Evolutionary conservation across 2,888 invertebrate species (phyloP).

Genomic region (Zelleria hepariella): DNA sequence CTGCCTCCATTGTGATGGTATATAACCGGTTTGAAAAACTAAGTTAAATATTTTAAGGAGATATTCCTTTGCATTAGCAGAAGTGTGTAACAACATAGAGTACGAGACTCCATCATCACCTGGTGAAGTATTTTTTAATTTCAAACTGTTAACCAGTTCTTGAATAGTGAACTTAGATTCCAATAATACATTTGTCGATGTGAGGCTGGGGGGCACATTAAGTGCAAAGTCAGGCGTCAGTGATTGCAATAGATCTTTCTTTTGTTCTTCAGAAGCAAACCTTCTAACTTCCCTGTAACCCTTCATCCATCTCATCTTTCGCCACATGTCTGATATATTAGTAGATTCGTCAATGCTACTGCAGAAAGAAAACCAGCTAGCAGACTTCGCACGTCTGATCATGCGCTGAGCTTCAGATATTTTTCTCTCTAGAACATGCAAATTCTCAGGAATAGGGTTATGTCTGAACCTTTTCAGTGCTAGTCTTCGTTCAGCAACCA

Average conservation of each 20-base stretch:
- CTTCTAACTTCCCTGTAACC: not conserved
- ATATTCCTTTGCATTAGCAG: not conserved
- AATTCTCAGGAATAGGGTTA: not conserved
- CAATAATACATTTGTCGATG: not conserved
- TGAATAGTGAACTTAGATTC: not conserved
- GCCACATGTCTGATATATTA: not conserved
- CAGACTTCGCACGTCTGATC: not conserved
- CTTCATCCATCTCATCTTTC: constrained; percentile 6
- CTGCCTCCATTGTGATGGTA: constrained; percentile 12
- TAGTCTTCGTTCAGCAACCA: not conserved
- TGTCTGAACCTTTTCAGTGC: not conserved
- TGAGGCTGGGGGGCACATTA: not conserved
- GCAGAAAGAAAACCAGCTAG: not conserved
- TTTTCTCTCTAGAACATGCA: not conserved
- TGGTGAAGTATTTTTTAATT: constrained; percentile 1
- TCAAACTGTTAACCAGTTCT: not conserved
- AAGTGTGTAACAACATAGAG: not conserved
- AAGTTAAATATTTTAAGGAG: not conserved
- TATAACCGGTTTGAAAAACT: not conserved
- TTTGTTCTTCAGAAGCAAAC: not conserved
- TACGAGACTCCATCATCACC: not conserved
- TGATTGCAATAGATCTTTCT: not conserved
- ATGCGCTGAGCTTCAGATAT: not conserved
- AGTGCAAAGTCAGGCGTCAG: not conserved
- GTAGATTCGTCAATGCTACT: not conserved